A percentile compares a stretch with the other conserved stretches of the same genome.
phyloP scores from a whole-genome alignment of 2,797 vertebrate species.

The Arremon aurantiirostris region DNA sequence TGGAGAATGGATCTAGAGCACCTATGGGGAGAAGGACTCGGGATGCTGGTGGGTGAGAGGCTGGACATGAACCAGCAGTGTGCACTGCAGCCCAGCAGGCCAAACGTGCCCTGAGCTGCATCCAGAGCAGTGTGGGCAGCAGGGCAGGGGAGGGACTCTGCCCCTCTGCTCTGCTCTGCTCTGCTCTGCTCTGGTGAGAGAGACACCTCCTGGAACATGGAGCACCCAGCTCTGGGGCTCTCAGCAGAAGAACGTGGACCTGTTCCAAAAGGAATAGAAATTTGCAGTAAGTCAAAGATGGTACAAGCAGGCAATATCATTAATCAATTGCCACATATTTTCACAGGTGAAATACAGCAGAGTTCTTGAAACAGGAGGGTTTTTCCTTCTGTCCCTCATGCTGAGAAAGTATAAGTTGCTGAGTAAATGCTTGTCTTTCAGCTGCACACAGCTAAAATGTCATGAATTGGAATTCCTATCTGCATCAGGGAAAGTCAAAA shows the following conservation, averaged over 20 bases:
- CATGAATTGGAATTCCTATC: background rate
- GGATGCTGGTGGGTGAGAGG: background rate
- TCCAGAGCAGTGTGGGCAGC: background rate
- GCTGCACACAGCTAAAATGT: background rate
- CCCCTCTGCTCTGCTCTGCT: background rate
- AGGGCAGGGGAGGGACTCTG: background rate
- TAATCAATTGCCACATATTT: background rate
- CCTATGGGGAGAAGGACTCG: background rate
- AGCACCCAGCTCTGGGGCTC: too few species aligned
- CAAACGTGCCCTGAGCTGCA: background rate
- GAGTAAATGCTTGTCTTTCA: background rate
- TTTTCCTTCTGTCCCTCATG: background rate
- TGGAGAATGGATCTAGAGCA: background rate
- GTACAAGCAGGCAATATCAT: background rate
- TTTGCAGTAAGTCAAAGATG: background rate
- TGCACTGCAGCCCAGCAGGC: background rate
- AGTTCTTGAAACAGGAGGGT: background rate
- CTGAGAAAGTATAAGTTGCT: background rate
- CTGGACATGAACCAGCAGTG: background rate
- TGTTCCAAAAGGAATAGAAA: background rate
- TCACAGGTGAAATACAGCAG: background rate
- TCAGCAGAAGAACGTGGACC: background rate
- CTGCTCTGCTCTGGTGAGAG: background rate
- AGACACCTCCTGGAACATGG: accelerated
- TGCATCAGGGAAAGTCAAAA: background rate